Base-by-base conservation (phyloP, 2,888 invertebrate genomes). In the Shargacucullia verbasci region DNA sequence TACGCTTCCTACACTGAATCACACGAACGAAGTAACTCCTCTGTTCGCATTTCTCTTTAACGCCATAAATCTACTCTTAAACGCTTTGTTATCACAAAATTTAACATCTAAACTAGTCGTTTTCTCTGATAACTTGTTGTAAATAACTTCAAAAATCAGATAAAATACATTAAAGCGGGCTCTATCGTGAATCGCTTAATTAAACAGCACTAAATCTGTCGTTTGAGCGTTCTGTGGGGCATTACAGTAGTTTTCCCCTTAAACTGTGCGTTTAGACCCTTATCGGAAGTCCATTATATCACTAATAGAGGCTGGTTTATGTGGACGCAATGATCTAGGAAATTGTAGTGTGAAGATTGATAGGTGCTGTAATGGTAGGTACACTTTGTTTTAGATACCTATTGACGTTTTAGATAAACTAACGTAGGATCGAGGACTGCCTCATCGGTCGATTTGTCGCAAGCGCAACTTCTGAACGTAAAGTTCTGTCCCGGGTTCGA, bases 171-270 rank as follows among this genome's bases (percentile, higher is more conserved):
- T 80, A 83, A 82, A 76, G 78, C 72, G 66, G 74, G 75, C 69
- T 76, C 76, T 86, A 88, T 89, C 87, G 83, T 58, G 70, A 79
- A 91, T 91, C 86, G 82, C 90, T 92, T 90, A 92, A 92, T 92
- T 91, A 91, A 87, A 84, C 81, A 82, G 85, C 87, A 87, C 87
- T 91, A 90, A 90, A 90, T 91, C 90, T 88, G 87, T 91, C 90
- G 87, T 89, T 90, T 89, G 80, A 83, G 81, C 85, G 83, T 84
- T 85, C 86, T 84, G 72, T 70, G 73, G 79, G 79, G 82, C 83
- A 82, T 84, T 86, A 86, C 83, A 41, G 84, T 76, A 83, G 83
- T 86, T 84, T 88, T 88, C 84, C 78, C 82, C 80, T 82, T 85
- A 85, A 86, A 84, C 82, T 83, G 80, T 78, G 82, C 86, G 81